A percentile compares a stretch with the other conserved stretches of the same genome.
Evolutionary conservation across 2,113 vertebrate species (phyloP).

Genomic region (Centropristis striata): DNA sequence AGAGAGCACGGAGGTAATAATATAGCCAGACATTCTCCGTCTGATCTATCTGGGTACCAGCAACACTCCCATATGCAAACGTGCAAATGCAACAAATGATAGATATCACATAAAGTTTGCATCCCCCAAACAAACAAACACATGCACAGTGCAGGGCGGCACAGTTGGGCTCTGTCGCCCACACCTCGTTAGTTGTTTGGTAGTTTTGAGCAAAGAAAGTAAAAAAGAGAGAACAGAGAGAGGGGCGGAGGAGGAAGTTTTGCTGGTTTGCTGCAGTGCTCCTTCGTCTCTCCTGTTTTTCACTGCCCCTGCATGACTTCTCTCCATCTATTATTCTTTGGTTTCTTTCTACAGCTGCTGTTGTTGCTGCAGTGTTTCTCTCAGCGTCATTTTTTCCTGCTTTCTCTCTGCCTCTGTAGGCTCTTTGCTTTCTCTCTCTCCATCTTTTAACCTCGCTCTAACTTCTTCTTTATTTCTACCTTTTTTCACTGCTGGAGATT

Average conservation of each 20-base stretch:
- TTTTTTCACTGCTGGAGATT: slow-evolving; percentile 11
- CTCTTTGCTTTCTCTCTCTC: slow-evolving; percentile 19
- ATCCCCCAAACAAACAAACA: not conserved
- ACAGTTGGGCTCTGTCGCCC: slow-evolving; percentile 39
- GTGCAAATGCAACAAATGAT: not conserved
- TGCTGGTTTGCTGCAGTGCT: slow-evolving; percentile 43
- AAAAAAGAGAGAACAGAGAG: slow-evolving; percentile 3
- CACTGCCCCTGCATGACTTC: slow-evolving; percentile 52
- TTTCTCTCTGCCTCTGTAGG: not conserved
- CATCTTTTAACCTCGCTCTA: slow-evolving; percentile 31
- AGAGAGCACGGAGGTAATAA: slow-evolving; percentile 11
- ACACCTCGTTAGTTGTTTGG: slow-evolving; percentile 56
- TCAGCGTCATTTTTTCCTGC: slow-evolving; percentile 3
- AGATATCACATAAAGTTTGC: not conserved
- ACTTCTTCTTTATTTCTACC: slow-evolving; percentile 4
- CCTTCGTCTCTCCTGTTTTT: not conserved
- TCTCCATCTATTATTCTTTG: slow-evolving; percentile 54
- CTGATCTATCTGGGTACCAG: not conserved
- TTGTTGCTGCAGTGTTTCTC: slow-evolving; percentile 35
- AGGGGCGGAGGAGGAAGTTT: slow-evolving; percentile 22
- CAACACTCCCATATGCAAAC: slow-evolving; percentile 2
- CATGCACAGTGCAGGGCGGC: not conserved
- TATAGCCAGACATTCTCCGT: not conserved
- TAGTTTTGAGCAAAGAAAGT: slow-evolving; percentile 49
- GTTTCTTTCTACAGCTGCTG: slow-evolving; percentile 31